These are phyloP conservation scores for Cerastoderma edule DNA, from an alignment of 2,888 invertebrate species.

Conservation along the genomic window DNA sequence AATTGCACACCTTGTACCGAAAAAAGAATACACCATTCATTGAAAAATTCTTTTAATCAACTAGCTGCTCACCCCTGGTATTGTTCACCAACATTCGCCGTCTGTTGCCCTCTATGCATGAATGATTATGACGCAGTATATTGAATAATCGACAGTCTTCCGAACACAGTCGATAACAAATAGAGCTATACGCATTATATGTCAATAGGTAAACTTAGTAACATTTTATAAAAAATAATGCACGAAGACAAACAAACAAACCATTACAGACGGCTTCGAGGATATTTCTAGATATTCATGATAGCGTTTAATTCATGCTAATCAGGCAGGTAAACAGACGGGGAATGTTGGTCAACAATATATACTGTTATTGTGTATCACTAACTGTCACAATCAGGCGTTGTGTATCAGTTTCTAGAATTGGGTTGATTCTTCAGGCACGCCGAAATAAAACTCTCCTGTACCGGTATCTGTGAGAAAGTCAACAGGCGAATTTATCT, in stretches of 20 bases:
- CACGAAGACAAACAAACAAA: background rate
- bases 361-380: background rate
- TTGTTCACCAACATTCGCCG: no score
- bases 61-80: no score
- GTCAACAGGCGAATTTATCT: constrained; percentile 16
- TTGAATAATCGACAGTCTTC: no score
- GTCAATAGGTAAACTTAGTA: no score
- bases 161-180: no score
- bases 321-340: background rate
- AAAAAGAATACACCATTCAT: no score
- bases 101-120: no score
- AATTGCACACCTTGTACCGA: no score
- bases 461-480: background rate
- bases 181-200: no score
- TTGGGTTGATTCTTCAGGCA: constrained; percentile 16
- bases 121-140: no score
- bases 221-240: no score
- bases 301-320: background rate
- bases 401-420: constrained; percentile 5
- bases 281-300: background rate
- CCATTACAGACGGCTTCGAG: background rate
- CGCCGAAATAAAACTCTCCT: constrained; percentile 14
- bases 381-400: background rate
- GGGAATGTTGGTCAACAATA: background rate
- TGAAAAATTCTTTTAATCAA: no score